Percentiles rank a stretch among this genome's conserved stretches.
Conservation (phyloP, 2,113 vertebrate species). For the Tiliqua scincoides region DNA sequence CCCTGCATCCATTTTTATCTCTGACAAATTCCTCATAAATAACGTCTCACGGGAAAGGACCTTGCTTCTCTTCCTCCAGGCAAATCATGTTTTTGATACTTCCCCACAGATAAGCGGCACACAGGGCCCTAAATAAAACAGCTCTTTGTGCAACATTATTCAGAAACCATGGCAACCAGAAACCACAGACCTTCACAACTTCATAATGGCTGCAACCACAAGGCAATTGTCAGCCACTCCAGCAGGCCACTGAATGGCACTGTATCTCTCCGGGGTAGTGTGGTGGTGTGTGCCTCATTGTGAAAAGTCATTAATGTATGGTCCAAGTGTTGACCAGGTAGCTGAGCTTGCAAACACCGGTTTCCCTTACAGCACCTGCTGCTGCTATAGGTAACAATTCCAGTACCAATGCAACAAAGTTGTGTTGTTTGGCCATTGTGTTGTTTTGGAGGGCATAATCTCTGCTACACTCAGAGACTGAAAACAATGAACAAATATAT, state of each 20-base stretch:
- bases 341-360: background rate
- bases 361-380: background rate
- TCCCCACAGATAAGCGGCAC: constrained; percentile 16
- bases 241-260: background rate
- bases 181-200: constrained; percentile 23
- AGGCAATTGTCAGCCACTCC: background rate
- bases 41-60: background rate
- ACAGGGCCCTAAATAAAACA: constrained; percentile 22
- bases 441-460: background rate
- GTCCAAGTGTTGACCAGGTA: background rate
- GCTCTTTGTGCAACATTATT: background rate
- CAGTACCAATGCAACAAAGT: background rate
- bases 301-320: background rate
- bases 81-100: constrained; percentile 17
- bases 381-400: background rate
- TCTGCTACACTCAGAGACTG: background rate
- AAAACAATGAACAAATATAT: background rate
- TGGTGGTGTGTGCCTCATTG: background rate
- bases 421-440: background rate
- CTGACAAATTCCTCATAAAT: background rate
- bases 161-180: constrained; percentile 17
- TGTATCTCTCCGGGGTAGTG: background rate
- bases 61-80: constrained; percentile 4
- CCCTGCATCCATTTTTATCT: background rate
- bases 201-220: constrained; percentile 25